These are phyloP conservation scores for Coreius guichenoti DNA, from an alignment of 2,797 vertebrate species.

Conservation along the genomic window DNA sequence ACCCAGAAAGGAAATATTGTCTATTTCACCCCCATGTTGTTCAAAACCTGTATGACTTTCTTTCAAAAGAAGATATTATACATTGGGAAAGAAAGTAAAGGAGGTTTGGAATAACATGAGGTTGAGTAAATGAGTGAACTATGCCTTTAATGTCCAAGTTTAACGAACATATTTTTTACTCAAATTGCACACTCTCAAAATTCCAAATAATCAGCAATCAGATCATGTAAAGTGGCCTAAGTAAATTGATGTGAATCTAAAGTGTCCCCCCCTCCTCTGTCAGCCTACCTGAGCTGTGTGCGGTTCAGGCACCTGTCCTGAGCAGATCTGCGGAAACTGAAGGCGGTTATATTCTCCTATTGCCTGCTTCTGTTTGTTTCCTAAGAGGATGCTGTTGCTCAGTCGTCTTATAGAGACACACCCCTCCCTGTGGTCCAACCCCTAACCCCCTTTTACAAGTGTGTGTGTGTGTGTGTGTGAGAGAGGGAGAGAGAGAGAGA, in stretches of 20 bases:
- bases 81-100: neutral
- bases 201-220: neutral
- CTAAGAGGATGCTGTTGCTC: slow-evolving; percentile 71
- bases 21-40: neutral
- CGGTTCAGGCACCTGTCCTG: slow-evolving; percentile 54
- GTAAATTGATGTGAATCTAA: slow-evolving; percentile 14
- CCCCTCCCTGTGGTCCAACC: slow-evolving; percentile 72
- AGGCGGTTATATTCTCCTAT: slow-evolving; percentile 56
- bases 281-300: slow-evolving; percentile 57
- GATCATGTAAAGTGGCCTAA: neutral
- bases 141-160: neutral
- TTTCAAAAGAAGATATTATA: neutral
- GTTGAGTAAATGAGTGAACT: neutral
- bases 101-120: neutral
- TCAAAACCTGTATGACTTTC: neutral
- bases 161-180: neutral
- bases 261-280: slow-evolving; percentile 14
- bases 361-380: slow-evolving; percentile 70
- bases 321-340: slow-evolving; percentile 49
- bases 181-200: neutral
- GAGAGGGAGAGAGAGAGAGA: neutral
- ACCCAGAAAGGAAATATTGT: neutral
- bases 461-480: slow-evolving; percentile 4
- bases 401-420: slow-evolving; percentile 78
- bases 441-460: slow-evolving; percentile 58